Evolutionary conservation across 2,797 vertebrate species (phyloP).

Genomic region (Carcharodon carcharias): DNA sequence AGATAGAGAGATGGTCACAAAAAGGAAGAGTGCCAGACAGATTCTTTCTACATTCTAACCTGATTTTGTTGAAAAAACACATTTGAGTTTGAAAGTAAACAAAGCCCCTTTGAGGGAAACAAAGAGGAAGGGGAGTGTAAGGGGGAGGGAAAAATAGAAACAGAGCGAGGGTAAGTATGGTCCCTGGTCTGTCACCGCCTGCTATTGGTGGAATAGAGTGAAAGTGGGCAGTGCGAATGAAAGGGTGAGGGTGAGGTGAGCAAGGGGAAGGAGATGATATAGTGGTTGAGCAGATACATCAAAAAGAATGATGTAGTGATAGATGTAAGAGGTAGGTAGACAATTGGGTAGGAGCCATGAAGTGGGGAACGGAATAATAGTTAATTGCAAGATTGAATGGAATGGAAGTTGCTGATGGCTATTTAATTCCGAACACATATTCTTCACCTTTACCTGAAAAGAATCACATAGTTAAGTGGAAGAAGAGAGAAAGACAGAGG

Average conservation of each 20-base stretch:
- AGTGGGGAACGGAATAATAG: background rate
- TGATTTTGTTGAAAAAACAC: background rate
- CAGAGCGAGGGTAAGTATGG: background rate
- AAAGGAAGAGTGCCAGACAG: background rate
- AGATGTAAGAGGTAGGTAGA: background rate
- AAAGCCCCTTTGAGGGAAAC: background rate
- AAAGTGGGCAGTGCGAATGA: too few species aligned
- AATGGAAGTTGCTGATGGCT: background rate
- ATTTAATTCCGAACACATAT: background rate
- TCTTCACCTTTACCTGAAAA: background rate
- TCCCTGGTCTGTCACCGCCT: background rate
- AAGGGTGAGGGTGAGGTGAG: too few species aligned
- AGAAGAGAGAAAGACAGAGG: background rate
- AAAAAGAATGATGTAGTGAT: background rate
- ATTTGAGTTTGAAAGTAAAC: background rate
- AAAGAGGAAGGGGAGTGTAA: background rate
- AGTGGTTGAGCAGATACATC: too few species aligned
- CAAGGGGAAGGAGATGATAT: too few species aligned
- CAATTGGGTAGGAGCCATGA: background rate
- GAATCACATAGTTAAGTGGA: background rate
- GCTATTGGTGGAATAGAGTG: background rate
- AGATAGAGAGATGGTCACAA: background rate
- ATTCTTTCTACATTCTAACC: background rate
- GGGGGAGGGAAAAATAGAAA: background rate
- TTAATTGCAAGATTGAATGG: background rate